Conservation (phyloP, 2,797 vertebrate species). For the Myioborus miniatus region DNA sequence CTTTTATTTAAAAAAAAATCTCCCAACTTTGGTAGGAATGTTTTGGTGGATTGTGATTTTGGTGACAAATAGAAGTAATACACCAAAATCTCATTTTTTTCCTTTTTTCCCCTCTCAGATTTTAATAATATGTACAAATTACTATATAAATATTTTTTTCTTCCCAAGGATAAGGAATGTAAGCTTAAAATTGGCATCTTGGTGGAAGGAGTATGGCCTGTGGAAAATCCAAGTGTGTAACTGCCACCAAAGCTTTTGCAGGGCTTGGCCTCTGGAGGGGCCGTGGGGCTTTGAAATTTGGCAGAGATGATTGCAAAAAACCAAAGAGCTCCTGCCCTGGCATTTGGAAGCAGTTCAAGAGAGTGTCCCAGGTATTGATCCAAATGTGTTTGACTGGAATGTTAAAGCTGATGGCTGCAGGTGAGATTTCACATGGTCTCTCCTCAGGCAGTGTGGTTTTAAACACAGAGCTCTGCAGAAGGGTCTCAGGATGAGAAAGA, state of each 20-base stretch:
- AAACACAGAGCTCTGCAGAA: not conserved
- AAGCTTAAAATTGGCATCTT: not conserved
- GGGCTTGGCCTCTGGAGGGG: not conserved
- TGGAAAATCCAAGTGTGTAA: not conserved
- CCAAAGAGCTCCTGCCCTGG: not conserved
- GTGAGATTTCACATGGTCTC: not conserved
- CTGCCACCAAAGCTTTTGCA: not conserved
- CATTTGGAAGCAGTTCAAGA: not conserved
- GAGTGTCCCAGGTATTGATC: not conserved
- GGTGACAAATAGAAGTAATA: not conserved
- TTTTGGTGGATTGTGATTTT: not conserved
- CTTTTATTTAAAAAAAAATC: not conserved
- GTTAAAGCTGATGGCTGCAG: not conserved
- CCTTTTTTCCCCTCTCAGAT: rapidly evolving
- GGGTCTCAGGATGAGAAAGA: not conserved
- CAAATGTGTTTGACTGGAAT: not conserved
- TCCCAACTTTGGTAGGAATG: not conserved
- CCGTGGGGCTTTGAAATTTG: not conserved
- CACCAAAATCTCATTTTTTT: not conserved
- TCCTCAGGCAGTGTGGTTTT: not conserved
- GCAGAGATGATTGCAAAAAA: not conserved
- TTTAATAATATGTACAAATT: not conserved
- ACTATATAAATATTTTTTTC: not conserved
- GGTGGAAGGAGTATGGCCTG: not conserved
- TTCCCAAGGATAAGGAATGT: not conserved